phyloP scores from a whole-genome alignment of 2,797 vertebrate species.

The Pseudomugil gertrudae region DNA sequence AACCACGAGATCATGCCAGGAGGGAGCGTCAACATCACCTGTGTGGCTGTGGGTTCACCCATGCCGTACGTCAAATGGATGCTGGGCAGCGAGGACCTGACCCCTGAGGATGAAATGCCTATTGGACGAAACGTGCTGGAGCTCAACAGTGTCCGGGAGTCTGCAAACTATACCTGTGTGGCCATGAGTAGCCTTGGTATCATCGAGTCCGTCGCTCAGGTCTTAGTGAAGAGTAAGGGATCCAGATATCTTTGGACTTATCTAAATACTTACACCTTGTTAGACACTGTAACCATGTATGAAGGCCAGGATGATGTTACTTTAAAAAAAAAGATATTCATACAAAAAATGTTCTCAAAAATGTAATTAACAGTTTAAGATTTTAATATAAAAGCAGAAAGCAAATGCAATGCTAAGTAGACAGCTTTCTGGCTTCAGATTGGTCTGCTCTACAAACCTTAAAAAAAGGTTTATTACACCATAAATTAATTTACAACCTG shows the following conservation, averaged over 20 bases:
- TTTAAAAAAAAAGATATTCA: neutral
- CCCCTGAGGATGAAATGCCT: conserved; percentile 95
- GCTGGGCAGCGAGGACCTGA: conserved; percentile 94
- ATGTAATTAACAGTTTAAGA: neutral
- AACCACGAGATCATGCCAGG: conserved; percentile 98
- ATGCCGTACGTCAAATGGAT: conserved; percentile 99
- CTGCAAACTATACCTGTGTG: conserved; percentile 97
- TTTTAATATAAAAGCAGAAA: neutral
- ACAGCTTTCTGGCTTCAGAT: neutral
- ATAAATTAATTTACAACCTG: neutral
- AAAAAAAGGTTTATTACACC: neutral
- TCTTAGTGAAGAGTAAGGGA: conserved; percentile 96
- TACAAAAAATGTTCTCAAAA: neutral
- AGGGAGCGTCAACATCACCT: conserved; percentile 97
- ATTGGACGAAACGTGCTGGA: conserved; percentile 95
- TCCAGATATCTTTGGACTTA: neutral
- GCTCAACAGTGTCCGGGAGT: conserved; percentile 93
- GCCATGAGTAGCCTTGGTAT: conserved; percentile 98
- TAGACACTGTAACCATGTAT: neutral
- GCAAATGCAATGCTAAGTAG: neutral
- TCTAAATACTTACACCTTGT: neutral
- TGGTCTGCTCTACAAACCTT: neutral
- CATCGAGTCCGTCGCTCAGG: conserved; percentile 93
- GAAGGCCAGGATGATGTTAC: neutral
- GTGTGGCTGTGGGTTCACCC: conserved; percentile 95